Evolutionary conservation across 2,113 vertebrate species (phyloP), one percentile per base, ranked within the genome.

Genomic region (Tympanuchus pallidicinctus): DNA sequence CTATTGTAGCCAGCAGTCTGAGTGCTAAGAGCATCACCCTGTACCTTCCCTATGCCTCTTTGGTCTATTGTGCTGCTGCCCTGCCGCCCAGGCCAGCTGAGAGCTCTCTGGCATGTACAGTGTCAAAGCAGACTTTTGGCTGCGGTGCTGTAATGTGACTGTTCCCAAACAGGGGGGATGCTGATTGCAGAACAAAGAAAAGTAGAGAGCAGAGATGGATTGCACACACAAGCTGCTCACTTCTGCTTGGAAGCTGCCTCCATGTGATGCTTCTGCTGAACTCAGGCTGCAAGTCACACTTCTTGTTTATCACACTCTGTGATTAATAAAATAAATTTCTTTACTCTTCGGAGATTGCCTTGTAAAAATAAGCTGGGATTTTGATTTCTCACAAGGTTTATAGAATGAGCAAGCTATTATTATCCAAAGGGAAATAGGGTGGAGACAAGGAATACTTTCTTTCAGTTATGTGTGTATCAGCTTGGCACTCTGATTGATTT

Each of bases 141-240:
- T 74, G 50, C 14, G 7, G 40, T 32, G 73, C 25, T 43, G 54
- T 11, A 59, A 56, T 2, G 5, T 38, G 54, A 30, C 36, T 19
- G 43, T 18, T 66, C 67, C 87, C 79, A 82, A 60, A 38, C 87
- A 57, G 3, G 5, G n/a, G 42, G 13, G 34, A 4, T 69, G 63
- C 66, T 84, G 52, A 64, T 71, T 86, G 78, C 40, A 54, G 57
- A 27, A 6, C 3, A 30, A 61, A 24, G 80, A 38, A 47, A 36
- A 13, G 56, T 36, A 61, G 52, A 25, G 50, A 59, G 21, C 0
- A 0, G 47, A 65, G 28, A 17, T 57, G 76, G 81, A 1, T 22
- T 8, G 50, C n/a, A 11, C 0, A 0, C 32, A n/a, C 36, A 28
- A 13, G 28, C 65, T 86, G 52, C 42, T 66, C 40, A 28, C 54